Base-by-base conservation (phyloP, 2,797 vertebrate species). In the Heterohyrax brucei region DNA sequence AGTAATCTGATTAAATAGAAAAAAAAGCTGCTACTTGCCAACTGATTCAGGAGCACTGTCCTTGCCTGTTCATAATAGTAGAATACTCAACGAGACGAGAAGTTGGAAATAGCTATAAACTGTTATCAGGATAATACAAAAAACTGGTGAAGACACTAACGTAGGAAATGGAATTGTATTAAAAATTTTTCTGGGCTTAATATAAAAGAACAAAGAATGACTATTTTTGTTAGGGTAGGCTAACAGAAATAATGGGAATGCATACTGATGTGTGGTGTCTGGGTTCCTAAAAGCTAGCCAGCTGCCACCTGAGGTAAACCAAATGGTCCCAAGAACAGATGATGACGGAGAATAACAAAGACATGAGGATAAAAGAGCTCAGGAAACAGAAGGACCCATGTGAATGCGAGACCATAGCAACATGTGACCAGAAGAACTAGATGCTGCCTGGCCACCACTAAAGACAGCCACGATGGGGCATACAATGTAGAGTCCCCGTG, bases 41-140 rank as follows among this genome's bases (percentile, higher is more conserved):
- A 22, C 9, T 44, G 33, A 39, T 61, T 82, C 33, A 16, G 22
- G 56, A 87, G 4, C 44, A 9, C n/a, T 18, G 12, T 33, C 75
- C 10, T 85, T 62, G 39, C 21, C 75, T 33, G 9, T 73, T 80
- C 30, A 6, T 33, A 48, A 59, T 19, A 22, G 53, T 5, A 22
- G 68, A 81, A 30, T 5, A 30, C 9, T 7, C 3, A 7, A 26
- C 7, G 0, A 0, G 5, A 3, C 4, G 8, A 22, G 18, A 3
- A 26, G 2, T 3, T 84, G 33, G 46, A 48, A 89, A 80, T 22
- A 87, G 30, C 13, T 64, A 50, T 18, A 30, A n/a, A 6, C 68
- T 78, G 21, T 72, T 12, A 7, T 78, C 33, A 79, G 53, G 48
- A 26, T 1, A 48, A 26, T 44, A 7, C 19, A 7, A 18, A 72